Base-by-base conservation (phyloP, 2,797 vertebrate species). In the Coregonus suidteri region DNA sequence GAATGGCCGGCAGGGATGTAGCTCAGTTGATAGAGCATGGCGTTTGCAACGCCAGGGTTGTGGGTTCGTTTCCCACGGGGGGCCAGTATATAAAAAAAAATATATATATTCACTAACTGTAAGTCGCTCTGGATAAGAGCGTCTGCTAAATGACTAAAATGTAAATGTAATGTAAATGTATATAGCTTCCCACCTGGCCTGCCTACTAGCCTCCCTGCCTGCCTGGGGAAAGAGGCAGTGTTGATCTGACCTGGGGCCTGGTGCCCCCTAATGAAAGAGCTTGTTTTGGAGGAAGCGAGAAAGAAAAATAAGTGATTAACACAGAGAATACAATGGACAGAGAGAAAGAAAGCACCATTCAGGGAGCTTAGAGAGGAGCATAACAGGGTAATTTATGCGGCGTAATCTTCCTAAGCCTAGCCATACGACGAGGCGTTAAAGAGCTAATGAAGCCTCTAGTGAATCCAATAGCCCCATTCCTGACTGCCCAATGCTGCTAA, bases 341-440 rank as follows among this genome's bases (percentile, higher is more conserved):
- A 83, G 54, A 80, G 79, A 84, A 7, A 20, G 72, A 85, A 84
- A 4, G 79, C 79, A 71, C 13, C 75, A 84, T 51, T 76, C 13
- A 74, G 1, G 1, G 7, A 34, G 81, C 75, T 87, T 76, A 37
- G 77, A 75, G 68, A 77, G 71, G 77, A 81, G 76, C 75, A 83
- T 54, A 82, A 77, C 73, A 76, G 78, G 71, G 69, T 78, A 79
- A 85, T 79, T 88, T 79, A 51, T 3, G 84, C 77, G 74, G 81
- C 86, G 83, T 85, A 89, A 88, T 87, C 81, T 84, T n/a, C 84
- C 85, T 82, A 87, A 90, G 77, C 81, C 86, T 85, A 35, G 81
- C 75, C 87, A 83, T 76, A 85, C 75, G 79, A 83, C 20, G 68
- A 4, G 41, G 76, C 84, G 82, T 47, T 13, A 47, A 83, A 78